A percentile compares a stretch with the other conserved stretches of the same genome.
These are phyloP conservation scores for Eupithecia tripunctaria DNA, from an alignment of 2,888 invertebrate species.

Conservation along the genomic window DNA sequence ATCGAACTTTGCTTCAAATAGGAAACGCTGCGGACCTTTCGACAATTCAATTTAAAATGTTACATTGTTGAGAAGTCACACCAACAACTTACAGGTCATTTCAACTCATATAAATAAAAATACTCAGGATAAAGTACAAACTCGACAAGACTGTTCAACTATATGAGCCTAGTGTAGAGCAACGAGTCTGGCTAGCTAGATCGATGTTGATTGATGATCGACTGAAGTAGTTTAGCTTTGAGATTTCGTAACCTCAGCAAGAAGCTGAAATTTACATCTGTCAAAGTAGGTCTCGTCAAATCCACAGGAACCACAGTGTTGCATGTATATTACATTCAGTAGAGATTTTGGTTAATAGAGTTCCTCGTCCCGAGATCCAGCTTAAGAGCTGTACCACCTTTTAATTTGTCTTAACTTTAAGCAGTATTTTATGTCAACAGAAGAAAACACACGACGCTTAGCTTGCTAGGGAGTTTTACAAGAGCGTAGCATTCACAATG, in stretches of 20 bases:
- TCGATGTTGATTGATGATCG: not conserved
- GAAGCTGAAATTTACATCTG: not conserved
- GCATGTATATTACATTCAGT: not conserved
- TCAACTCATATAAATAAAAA: not conserved
- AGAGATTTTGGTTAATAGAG: not conserved
- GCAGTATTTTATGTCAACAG: not conserved
- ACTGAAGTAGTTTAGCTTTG: not conserved
- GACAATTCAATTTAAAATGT: conserved; percentile 33
- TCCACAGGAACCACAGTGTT: too few species aligned
- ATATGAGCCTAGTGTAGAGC: not conserved
- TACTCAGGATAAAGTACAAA: not conserved
- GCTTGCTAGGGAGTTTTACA: not conserved
- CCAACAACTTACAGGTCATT: not conserved
- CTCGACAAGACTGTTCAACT: not conserved
- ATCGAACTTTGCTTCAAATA: conserved; percentile 27
- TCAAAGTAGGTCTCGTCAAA: too few species aligned
- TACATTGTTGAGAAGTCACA: conserved; percentile 9
- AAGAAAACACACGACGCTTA: not conserved
- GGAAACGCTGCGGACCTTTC: conserved; percentile 20
- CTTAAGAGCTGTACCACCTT: not conserved
- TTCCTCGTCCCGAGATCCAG: not conserved
- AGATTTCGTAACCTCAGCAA: not conserved
- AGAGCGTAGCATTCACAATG: not conserved
- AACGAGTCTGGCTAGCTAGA: not conserved
- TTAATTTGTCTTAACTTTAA: not conserved